phyloP scores from a whole-genome alignment of 2,888 invertebrate genomes.

The Eubasilissa splendida region DNA sequence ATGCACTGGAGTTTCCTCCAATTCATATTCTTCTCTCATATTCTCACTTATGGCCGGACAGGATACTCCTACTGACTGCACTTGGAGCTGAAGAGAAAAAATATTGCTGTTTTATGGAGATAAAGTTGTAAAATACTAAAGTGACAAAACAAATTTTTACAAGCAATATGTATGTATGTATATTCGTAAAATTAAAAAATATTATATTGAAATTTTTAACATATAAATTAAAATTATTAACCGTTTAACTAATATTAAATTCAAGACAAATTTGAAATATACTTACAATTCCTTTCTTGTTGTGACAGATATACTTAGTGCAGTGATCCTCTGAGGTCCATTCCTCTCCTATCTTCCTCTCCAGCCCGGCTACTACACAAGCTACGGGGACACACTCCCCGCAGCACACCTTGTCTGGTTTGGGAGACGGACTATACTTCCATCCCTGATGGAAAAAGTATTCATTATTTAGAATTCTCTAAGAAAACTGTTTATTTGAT shows the following conservation, averaged over 20 bases:
- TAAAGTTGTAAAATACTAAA: too few relatives aligned
- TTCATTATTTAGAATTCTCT: too few relatives aligned
- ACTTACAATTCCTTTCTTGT: constrained; percentile 69
- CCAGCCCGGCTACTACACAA: constrained; percentile 72
- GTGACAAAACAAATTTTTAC: too few relatives aligned
- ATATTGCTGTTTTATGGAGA: too few relatives aligned
- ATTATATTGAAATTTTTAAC: too few relatives aligned
- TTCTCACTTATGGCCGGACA: constrained; percentile 70
- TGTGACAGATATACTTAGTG: constrained; percentile 74
- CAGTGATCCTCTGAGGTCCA: constrained; percentile 79
- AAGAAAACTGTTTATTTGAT: too few relatives aligned
- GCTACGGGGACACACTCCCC: constrained; percentile 77
- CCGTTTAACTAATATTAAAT: constrained; percentile 54
- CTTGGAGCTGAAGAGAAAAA: constrained; percentile 69
- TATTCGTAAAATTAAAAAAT: too few relatives aligned
- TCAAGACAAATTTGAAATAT: background rate
- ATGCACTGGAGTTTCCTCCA: constrained; percentile 66
- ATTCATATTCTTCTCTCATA: constrained; percentile 69
- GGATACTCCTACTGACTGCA: constrained; percentile 70
- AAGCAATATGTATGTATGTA: too few relatives aligned
- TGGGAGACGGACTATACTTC: constrained; percentile 69
- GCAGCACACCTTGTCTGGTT: constrained; percentile 73
- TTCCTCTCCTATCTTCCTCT: constrained; percentile 69
- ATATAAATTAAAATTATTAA: too few relatives aligned
- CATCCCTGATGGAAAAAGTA: constrained; percentile 70